These are phyloP conservation scores for Limosa lapponica DNA, from an alignment of 2,797 vertebrate species.

Conservation along the genomic window DNA sequence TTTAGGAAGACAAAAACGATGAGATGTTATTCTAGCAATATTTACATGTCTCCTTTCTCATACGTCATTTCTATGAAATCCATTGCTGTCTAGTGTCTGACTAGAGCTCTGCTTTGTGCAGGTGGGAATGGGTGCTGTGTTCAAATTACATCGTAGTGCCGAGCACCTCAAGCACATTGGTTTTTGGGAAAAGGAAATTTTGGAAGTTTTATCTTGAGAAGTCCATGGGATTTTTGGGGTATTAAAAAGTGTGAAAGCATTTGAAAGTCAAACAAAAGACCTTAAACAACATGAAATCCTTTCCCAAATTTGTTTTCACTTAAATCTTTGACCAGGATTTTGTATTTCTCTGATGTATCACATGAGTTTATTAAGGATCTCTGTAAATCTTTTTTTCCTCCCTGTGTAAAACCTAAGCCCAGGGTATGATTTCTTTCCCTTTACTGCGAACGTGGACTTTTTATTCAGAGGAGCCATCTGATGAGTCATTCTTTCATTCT, in stretches of 20 bases:
- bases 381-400: neutral
- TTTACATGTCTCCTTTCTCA: conserved; percentile 20
- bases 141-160: neutral
- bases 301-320: neutral
- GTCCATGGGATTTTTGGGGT: fast-evolving
- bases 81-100: neutral
- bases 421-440: neutral
- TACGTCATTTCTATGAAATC: neutral
- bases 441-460: neutral
- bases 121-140: neutral
- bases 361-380: neutral
- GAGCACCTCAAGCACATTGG: neutral
- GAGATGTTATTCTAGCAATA: conserved; percentile 32
- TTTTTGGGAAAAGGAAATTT: neutral
- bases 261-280: neutral
- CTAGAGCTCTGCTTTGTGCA: neutral
- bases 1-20: neutral
- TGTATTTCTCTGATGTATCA: neutral
- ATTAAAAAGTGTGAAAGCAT: neutral
- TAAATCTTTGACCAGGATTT: neutral
- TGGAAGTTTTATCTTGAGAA: neutral
- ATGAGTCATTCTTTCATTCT: conserved; percentile 9
- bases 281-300: neutral
- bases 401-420: neutral
- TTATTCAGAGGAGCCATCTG: neutral